Conservation (phyloP, 2,888 invertebrate species). For the Stegophylla sp. region DNA sequence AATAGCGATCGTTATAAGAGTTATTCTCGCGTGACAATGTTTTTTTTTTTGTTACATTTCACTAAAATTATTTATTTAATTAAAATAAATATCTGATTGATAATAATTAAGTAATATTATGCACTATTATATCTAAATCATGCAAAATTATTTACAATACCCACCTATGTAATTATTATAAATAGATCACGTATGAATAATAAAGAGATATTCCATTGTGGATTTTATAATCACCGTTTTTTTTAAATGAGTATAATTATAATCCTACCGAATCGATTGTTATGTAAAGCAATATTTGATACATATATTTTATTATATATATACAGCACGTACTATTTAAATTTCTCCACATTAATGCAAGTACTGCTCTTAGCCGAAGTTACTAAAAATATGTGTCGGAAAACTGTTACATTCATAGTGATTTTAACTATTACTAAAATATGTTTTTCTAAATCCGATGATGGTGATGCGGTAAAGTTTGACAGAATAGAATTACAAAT, state of each 20-base stretch:
- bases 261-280: background rate
- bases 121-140: background rate
- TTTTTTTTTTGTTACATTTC: background rate
- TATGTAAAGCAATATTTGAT: background rate
- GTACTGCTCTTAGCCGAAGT: background rate
- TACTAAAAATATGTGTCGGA: constrained; percentile 28
- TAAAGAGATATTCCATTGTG: background rate
- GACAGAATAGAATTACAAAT: constrained; percentile 39
- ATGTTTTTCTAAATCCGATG: background rate
- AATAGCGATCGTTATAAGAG: background rate
- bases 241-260: constrained; percentile 18
- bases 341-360: background rate
- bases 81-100: constrained; percentile 32
- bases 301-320: background rate
- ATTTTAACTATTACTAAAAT: constrained; percentile 5
- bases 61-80: constrained; percentile 15
- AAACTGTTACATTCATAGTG: background rate
- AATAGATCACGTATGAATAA: background rate
- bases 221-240: background rate
- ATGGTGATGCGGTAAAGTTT: constrained; percentile 16
- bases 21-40: constrained; percentile 19
- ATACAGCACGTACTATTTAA: background rate
- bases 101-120: background rate
- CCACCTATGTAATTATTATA: background rate
- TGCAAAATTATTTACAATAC: background rate